Evolutionary conservation across 2,888 invertebrate species (phyloP), one percentile per base, ranked within the genome.

Genomic region (Trichacis sp.): DNA sequence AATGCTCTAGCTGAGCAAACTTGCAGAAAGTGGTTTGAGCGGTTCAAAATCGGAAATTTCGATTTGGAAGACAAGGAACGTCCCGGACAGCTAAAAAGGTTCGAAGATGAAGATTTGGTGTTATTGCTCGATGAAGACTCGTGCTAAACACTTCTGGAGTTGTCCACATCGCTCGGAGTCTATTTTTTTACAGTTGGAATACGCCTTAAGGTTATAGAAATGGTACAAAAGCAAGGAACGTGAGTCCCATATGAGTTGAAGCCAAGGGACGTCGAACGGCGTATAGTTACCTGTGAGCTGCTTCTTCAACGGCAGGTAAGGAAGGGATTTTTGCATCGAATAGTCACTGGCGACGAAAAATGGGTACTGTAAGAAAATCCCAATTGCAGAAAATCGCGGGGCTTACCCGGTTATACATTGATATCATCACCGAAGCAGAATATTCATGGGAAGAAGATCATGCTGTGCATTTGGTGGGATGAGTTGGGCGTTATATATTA

Each of bases 391-490:
- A 29, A 29, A 29, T 29, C 29, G 29, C 11, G 45, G 45, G 17
- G 18, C 17, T 11, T 18, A 2, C 19, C 2, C 18, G 45, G 45
- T 4, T 17, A 6, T 45, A 17, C 45, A 29, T 29, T 9, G 4
- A 29, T 9, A 29, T 9, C 29, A 29, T 29, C 9, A 6, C 29
- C 9, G 5, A 29, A 29, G 29, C 29, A 29, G 29, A 29, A 29
- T 29, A n/a, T 29, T 29, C 29, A 29, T 29, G 29, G 29, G 29
- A 29, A 9, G 29, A 29, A 29, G 29, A 29, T 29, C 29, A 29
- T 9, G 9, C 9, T 29, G 29, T 4, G 9, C 29, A 9, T 29
- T 29, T 6, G 48, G 24, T 64, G 64, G 43, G 56, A 64, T 51
- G 62, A n/a, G 9, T 29, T 29, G n/a, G n/a, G n/a, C n/a, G n/a